Percentiles rank a stretch among this genome's conserved stretches.
Evolutionary conservation across 1,140 invertebrate genomes (phyloP).

Genomic region (Zaprionus davidi): DNA sequence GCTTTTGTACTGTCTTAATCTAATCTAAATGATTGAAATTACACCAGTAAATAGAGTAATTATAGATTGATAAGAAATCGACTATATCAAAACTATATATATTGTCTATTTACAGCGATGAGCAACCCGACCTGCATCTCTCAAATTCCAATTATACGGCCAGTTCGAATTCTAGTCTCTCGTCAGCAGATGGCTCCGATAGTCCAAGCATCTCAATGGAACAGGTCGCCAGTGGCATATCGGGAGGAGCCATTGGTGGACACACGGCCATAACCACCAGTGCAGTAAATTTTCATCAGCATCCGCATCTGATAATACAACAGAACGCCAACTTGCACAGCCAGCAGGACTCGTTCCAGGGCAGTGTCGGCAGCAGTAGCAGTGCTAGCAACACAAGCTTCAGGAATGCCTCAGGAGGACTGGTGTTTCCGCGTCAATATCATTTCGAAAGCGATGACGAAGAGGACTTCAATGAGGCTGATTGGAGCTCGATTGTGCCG

Average conservation of each 20-base stretch:
- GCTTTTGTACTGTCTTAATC: not conserved
- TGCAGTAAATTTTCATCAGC: slow-evolving; percentile 50
- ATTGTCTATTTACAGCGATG: slow-evolving; percentile 60
- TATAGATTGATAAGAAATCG: not conserved
- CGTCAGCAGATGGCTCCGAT: slow-evolving; percentile 86
- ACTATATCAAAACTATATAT: not conserved
- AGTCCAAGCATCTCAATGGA: slow-evolving; percentile 86
- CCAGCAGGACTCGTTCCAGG: slow-evolving; percentile 78
- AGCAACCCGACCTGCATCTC: slow-evolving; percentile 76
- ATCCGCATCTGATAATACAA: slow-evolving; percentile 68
- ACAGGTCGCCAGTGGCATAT: slow-evolving; percentile 84
- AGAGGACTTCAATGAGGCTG: slow-evolving; percentile 85
- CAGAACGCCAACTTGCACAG: slow-evolving; percentile 74
- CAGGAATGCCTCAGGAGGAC: slow-evolving; percentile 75
- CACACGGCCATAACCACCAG: slow-evolving; percentile 45
- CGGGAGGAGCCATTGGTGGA: slow-evolving; percentile 45
- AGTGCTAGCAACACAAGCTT: slow-evolving; percentile 74
- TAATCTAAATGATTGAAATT: not conserved
- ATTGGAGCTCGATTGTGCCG: slow-evolving; percentile 92
- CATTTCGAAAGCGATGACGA: slow-evolving; percentile 85
- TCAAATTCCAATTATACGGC: slow-evolving; percentile 79
- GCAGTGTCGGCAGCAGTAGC: slow-evolving; percentile 57
- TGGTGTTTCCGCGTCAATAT: slow-evolving; percentile 68
- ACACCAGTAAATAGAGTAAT: not conserved
- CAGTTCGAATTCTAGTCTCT: slow-evolving; percentile 84